phyloP scores from a whole-genome alignment of 2,888 invertebrate genomes.

The Lasioglossum pauxillum region DNA sequence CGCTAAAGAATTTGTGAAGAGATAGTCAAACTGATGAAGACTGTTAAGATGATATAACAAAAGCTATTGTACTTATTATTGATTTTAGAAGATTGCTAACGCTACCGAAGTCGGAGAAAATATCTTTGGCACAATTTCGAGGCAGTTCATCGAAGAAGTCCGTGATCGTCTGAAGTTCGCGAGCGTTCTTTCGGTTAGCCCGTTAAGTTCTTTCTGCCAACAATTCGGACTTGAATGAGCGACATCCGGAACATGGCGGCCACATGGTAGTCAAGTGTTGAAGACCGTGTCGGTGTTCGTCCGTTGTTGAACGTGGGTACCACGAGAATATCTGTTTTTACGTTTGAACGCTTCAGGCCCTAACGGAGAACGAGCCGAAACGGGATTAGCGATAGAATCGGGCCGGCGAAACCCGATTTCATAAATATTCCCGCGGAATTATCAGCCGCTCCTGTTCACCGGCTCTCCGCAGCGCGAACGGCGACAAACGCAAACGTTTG shows the following conservation, averaged over 20 bases:
- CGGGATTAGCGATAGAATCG: constrained; percentile 24
- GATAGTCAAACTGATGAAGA: no score
- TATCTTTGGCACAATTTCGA: background rate
- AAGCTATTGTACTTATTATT: background rate
- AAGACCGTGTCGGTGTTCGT: background rate
- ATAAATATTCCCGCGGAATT: constrained; percentile 47
- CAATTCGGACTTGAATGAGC: constrained; percentile 9
- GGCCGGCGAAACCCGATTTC: constrained; percentile 21
- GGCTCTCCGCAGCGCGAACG: constrained; percentile 1
- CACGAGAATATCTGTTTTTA: background rate
- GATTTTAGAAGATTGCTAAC: background rate
- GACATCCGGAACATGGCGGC: constrained; percentile 9
- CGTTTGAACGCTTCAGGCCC: background rate
- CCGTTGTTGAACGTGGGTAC: background rate
- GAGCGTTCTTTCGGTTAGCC: background rate
- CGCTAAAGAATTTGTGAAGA: background rate
- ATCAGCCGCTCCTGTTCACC: constrained; percentile 55
- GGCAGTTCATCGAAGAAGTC: background rate
- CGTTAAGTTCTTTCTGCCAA: background rate
- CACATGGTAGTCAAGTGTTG: constrained; percentile 8
- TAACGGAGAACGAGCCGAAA: constrained; percentile 3
- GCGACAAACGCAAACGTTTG: constrained; percentile 44
- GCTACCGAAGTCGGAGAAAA: background rate
- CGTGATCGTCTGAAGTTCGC: background rate
- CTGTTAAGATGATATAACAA: background rate